Base-by-base conservation (phyloP, 2,797 vertebrate species). In the Tokudaia muenninki region DNA sequence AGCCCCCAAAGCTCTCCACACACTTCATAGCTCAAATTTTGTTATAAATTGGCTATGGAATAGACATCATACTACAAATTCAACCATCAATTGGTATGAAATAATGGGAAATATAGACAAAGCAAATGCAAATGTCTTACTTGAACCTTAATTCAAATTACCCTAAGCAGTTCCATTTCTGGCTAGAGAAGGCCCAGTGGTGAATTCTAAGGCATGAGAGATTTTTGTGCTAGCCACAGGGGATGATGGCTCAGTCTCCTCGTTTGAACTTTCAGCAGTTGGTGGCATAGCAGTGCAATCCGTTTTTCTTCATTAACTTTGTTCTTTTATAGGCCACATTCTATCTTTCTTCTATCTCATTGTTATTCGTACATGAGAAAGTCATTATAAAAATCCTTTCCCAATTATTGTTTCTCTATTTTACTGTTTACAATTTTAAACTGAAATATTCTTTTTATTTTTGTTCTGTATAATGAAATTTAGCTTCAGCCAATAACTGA, bases 31-130 rank as follows among this genome's bases (percentile, higher is more conserved):
- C 10, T 17, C 72, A 80, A 50, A 52, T 41, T 41, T 41, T 41
- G 41, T 41, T 41, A 41, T 41, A 41, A 41, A 41, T 41, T 80
- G 3, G 0, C 22, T 72, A 3, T 77, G n/a, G 26, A 80, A 52
- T 37, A 72, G 31, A 12, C 3, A 14, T 65, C 19, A 17, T 79
- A 55, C 2, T 83, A 91, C 87, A 94, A 89, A 21, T 2, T 6
- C 24, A 75, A 17, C 95, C 93, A 75, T 13, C 89, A 83, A 37
- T 21, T 88, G 11, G 4, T 63, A 31, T 89, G 90, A 79, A 97
- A 31, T 78, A 92, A 84, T 63, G 3, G 16, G 14, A 94, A 41
- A 19, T 82, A 24, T 16, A 59, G 29, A 87, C n/a, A 3, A 79
- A 41, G 24, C 90, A 92, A 17, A 41, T 77, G 21, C 7, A 93